phyloP scores from a whole-genome alignment of 2,113 vertebrate genomes.

The Leptobrachium leishanense region DNA sequence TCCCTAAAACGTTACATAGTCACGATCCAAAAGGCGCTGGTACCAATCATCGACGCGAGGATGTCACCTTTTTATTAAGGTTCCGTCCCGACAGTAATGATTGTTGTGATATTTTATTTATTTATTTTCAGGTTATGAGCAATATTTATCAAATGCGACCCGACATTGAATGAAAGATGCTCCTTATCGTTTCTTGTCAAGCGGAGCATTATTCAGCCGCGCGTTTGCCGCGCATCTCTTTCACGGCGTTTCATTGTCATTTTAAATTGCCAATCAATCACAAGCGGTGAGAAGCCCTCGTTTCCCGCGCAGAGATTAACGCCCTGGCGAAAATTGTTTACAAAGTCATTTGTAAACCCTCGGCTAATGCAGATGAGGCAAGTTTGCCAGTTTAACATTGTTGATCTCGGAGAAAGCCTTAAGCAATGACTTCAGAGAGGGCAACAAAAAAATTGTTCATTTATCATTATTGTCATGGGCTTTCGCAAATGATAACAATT shows the following conservation, averaged over 20 bases:
- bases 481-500: constrained; percentile 99
- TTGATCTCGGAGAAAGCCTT: constrained; percentile 89
- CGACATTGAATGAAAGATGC: constrained; percentile 87
- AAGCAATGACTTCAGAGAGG: constrained; percentile 98
- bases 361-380: constrained; percentile 85
- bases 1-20: no score
- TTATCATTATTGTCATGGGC: constrained; percentile 99
- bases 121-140: constrained; percentile 86
- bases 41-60: no score
- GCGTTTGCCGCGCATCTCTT: constrained; percentile 91
- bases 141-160: constrained; percentile 93
- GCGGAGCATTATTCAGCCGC: constrained; percentile 88
- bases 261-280: constrained; percentile 99
- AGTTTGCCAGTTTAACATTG: constrained; percentile 86
- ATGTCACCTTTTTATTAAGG: constrained; percentile 60
- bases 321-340: constrained; percentile 85
- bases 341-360: constrained; percentile 87
- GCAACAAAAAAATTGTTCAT: constrained; percentile 96
- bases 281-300: constrained; percentile 77
- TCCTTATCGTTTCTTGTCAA: constrained; percentile 93
- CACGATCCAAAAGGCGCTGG: no score
- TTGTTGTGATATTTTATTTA: constrained; percentile 57
- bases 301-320: constrained; percentile 81
- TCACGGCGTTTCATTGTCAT: constrained; percentile 83
- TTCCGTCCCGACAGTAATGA: constrained; percentile 83